phyloP scores from a whole-genome alignment of 23 tunicate genomes.

The Styela clava region DNA sequence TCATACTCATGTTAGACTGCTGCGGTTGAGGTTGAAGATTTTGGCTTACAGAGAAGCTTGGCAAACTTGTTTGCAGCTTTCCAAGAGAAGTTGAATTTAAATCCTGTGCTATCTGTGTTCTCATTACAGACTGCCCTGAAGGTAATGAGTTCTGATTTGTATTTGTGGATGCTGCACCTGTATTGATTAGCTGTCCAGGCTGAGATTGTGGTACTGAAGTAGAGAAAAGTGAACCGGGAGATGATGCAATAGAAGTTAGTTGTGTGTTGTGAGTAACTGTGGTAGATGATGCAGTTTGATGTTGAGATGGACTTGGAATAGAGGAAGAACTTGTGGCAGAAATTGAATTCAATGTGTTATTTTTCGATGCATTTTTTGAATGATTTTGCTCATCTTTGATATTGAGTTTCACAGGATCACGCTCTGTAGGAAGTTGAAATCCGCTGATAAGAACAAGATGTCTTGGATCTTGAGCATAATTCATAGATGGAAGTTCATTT shows the following conservation, averaged over 20 bases:
- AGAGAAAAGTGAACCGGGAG: not conserved
- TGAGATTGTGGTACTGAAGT: not conserved
- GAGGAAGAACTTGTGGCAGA: not conserved
- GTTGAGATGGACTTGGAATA: not conserved
- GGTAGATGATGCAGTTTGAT: not conserved
- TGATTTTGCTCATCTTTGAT: not conserved
- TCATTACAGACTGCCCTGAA: not conserved
- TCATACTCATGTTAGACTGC: too few relatives aligned
- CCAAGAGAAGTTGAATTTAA: not conserved
- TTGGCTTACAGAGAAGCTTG: not conserved
- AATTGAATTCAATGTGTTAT: not conserved
- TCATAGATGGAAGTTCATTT: conserved; percentile 36
- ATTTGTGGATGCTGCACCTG: not conserved
- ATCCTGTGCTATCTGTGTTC: too few relatives aligned
- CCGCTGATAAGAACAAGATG: conserved; percentile 74
- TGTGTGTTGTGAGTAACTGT: not conserved
- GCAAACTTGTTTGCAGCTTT: not conserved
- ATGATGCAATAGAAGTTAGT: not conserved
- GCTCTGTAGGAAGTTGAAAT: conserved; percentile 39
- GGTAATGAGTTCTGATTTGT: not conserved
- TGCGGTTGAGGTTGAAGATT: not conserved
- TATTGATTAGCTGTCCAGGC: not conserved
- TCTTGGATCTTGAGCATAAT: conserved; percentile 77
- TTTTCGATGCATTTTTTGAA: not conserved
- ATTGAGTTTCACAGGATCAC: conserved; percentile 12